phyloP scores from a whole-genome alignment of 2,888 invertebrate species.

The Empis stercorea region DNA sequence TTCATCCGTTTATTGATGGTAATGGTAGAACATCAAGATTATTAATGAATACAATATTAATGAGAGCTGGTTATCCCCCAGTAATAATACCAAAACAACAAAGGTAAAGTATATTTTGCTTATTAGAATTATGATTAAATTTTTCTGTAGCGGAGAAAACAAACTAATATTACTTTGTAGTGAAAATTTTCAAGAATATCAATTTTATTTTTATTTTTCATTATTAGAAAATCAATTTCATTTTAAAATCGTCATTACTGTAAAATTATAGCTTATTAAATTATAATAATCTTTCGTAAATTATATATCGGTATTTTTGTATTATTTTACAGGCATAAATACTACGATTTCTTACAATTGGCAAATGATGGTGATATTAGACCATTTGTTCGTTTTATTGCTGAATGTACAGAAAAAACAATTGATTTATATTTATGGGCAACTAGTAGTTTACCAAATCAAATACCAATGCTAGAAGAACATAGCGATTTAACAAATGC shows the following conservation, averaged over 20 bases:
- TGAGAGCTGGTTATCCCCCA: conserved; percentile 93
- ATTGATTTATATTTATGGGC: conserved; percentile 79
- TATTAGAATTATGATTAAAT: too few relatives aligned
- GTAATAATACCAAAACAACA: conserved; percentile 86
- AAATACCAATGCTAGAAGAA: conserved; percentile 49
- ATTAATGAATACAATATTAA: conserved; percentile 89
- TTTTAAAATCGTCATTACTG: too few relatives aligned
- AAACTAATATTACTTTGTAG: too few relatives aligned
- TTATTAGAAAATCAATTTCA: too few relatives aligned
- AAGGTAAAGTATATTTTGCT: conserved; percentile 27
- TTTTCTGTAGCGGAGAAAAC: too few relatives aligned
- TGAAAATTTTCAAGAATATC: too few relatives aligned
- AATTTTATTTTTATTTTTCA: too few relatives aligned
- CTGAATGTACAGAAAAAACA: conserved; percentile 80
- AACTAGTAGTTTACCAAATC: conserved; percentile 56
- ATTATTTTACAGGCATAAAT: conserved; percentile 45
- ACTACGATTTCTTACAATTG: conserved; percentile 77
- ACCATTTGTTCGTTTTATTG: conserved; percentile 93
- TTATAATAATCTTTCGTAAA: too few relatives aligned
- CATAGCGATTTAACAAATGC: not conserved
- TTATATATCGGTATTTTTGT: conserved; percentile 3
- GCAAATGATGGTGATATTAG: conserved; percentile 91
- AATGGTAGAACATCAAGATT: conserved; percentile 92
- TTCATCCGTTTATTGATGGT: conserved; percentile 95
- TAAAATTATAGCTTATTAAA: too few relatives aligned